Evolutionary conservation across 2,113 vertebrate genomes (phyloP).

Genomic region (Crocuta crocuta): DNA sequence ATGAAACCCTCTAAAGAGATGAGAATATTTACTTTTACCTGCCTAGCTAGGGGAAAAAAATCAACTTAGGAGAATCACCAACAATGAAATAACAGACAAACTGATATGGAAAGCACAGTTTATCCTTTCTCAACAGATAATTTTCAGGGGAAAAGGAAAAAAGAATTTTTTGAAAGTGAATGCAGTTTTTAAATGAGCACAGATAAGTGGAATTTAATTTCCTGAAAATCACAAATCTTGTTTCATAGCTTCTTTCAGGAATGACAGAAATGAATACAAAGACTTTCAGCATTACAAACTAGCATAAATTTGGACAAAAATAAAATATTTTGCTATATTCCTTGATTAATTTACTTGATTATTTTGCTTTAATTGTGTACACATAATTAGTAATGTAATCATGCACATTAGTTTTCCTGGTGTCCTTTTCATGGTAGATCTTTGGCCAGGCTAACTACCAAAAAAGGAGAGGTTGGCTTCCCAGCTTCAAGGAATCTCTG

Average conservation of each 20-base stretch:
- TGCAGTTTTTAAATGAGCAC: neutral
- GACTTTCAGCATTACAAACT: neutral
- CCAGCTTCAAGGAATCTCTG: neutral
- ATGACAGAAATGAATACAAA: neutral
- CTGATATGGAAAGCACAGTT: neutral
- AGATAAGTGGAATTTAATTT: neutral
- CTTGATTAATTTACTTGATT: slow-evolving; percentile 15
- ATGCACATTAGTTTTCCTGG: neutral
- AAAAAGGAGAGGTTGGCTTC: neutral
- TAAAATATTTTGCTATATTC: neutral
- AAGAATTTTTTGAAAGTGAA: neutral
- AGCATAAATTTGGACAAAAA: neutral
- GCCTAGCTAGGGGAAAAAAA: neutral
- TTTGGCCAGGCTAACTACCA: neutral
- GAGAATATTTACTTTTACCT: neutral
- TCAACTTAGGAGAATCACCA: neutral
- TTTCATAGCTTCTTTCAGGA: neutral
- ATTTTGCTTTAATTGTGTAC: neutral
- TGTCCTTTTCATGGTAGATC: neutral
- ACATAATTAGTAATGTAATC: neutral
- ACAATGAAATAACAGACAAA: neutral
- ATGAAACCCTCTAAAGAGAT: neutral
- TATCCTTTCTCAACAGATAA: neutral
- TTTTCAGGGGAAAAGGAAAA: neutral
- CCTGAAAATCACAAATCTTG: neutral